These are phyloP conservation scores for Pitta sordida DNA, from an alignment of 2,113 vertebrate species.

Conservation along the genomic window DNA sequence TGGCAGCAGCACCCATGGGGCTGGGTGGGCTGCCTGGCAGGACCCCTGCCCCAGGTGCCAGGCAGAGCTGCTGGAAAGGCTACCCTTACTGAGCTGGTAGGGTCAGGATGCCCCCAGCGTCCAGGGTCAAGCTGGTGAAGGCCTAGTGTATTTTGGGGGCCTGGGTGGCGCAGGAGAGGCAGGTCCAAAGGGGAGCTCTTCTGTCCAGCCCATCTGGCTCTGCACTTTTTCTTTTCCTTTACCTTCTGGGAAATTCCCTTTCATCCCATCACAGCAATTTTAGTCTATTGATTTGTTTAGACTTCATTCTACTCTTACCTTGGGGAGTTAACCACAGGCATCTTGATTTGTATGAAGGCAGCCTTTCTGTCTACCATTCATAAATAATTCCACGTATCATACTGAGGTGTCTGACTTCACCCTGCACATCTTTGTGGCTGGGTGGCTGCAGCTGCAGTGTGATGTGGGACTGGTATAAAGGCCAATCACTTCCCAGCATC, in stretches of 20 bases:
- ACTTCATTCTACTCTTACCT: background rate
- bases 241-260: background rate
- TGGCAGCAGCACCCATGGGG: accelerated
- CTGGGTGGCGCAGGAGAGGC: background rate
- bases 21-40: background rate
- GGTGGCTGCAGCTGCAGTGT: background rate
- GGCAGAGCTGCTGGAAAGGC: background rate
- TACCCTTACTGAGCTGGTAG: background rate
- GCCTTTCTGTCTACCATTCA: background rate
- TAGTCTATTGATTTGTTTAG: background rate
- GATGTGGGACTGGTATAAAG: background rate
- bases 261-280: background rate
- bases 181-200: background rate
- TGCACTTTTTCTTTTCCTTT: background rate
- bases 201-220: background rate
- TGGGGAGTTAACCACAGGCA: background rate
- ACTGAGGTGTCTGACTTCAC: background rate
- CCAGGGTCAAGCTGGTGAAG: background rate
- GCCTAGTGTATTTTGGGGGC: background rate
- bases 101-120: background rate
- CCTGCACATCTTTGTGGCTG: accelerated
- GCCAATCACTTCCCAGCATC: background rate
- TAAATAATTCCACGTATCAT: background rate
- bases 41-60: accelerated
- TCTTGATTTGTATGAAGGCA: background rate